These are phyloP conservation scores for Antrozous pallidus DNA, from an alignment of 2,797 vertebrate species.

Conservation along the genomic window DNA sequence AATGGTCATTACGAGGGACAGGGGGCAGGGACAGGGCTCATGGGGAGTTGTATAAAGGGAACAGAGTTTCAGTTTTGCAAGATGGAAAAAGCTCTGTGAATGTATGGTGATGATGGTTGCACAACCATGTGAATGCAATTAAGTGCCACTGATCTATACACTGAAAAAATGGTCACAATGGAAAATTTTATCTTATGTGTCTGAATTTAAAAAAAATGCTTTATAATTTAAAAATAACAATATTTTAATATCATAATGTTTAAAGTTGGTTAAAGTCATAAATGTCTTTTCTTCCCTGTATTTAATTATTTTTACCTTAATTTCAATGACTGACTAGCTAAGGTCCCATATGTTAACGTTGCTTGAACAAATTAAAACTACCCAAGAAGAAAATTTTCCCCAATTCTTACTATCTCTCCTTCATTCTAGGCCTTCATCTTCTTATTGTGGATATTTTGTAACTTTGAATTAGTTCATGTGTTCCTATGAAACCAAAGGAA, in stretches of 20 bases:
- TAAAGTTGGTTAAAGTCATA: neutral
- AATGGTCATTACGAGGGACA: rapidly evolving
- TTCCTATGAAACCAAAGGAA: neutral
- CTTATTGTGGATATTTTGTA: neutral
- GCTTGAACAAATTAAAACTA: neutral
- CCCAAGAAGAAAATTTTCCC: neutral
- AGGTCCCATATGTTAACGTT: neutral
- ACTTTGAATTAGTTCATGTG: neutral
- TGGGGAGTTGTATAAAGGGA: neutral
- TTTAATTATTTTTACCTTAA: neutral
- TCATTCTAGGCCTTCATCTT: neutral
- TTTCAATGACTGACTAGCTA: neutral
- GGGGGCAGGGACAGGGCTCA: rapidly evolving
- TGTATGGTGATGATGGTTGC: rapidly evolving
- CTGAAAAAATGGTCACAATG: neutral
- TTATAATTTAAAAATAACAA: neutral
- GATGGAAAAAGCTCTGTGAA: neutral
- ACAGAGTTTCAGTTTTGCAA: neutral
- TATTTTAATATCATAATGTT: neutral
- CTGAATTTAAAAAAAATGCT: neutral
- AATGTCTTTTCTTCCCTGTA: neutral
- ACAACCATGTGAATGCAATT: neutral
- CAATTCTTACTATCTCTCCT: neutral
- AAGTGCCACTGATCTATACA: neutral
- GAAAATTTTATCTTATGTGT: neutral